A percentile compares a stretch with the other conserved stretches of the same genome.
phyloP scores from a whole-genome alignment of 1,140 invertebrate species.

The Pemphigus obesinymphae region DNA sequence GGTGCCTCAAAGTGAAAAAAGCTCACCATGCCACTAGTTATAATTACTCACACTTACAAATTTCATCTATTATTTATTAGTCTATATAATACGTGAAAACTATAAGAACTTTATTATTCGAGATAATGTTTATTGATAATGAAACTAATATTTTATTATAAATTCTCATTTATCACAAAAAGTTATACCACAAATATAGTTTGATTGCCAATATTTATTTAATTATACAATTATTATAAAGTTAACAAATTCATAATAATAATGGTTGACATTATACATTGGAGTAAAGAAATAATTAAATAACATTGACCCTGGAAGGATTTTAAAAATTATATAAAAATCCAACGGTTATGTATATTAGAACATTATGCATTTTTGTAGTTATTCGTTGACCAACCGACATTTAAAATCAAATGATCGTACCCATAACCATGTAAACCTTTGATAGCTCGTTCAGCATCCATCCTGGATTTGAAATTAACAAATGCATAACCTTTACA shows the following conservation, averaged over 20 bases:
- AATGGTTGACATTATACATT: not conserved
- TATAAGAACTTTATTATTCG: too few relatives aligned
- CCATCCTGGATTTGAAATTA: conserved; percentile 82
- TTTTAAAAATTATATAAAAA: not conserved
- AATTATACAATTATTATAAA: not conserved
- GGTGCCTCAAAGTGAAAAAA: too few relatives aligned
- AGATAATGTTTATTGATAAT: too few relatives aligned
- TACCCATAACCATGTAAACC: conserved; percentile 92
- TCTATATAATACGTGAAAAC: too few relatives aligned
- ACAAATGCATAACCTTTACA: conserved; percentile 96
- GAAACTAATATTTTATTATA: too few relatives aligned
- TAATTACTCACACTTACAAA: too few relatives aligned
- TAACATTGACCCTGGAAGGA: not conserved
- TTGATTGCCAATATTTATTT: not conserved
- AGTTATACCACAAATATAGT: too few relatives aligned
- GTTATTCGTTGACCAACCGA: conserved; percentile 90
- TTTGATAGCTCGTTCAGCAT: conserved; percentile 87
- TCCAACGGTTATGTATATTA: not conserved
- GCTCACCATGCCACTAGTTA: too few relatives aligned
- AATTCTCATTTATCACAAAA: too few relatives aligned
- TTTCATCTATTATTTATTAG: too few relatives aligned
- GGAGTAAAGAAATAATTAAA: too few relatives aligned
- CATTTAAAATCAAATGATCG: conserved; percentile 95
- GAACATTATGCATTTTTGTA: conserved; percentile 50
- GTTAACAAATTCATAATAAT: not conserved